phyloP scores from a whole-genome alignment of 2,113 vertebrate species.

The Rousettus leschenaultii region DNA sequence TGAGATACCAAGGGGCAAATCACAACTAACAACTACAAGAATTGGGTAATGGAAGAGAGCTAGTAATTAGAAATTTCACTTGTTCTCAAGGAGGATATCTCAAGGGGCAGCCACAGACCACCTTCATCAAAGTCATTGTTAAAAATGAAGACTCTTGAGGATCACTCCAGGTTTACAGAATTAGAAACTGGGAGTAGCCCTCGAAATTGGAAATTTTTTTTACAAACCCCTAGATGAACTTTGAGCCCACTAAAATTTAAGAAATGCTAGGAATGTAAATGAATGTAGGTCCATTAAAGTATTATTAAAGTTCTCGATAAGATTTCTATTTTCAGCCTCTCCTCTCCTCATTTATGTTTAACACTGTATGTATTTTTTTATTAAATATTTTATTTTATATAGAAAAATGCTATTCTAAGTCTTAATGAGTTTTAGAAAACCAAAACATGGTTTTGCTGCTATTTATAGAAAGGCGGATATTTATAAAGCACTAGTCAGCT shows the following conservation, averaged over 20 bases:
- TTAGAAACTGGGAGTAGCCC: neutral
- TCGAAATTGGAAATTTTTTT: neutral
- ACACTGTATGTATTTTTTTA: neutral
- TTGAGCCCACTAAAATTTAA: neutral
- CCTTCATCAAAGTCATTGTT: neutral
- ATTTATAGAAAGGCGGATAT: neutral
- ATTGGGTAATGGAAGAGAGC: neutral
- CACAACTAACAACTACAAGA: neutral
- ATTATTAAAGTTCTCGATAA: neutral
- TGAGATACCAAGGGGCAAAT: neutral
- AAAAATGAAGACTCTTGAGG: neutral
- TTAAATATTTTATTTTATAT: neutral
- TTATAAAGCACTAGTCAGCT: neutral
- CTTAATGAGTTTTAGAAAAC: neutral
- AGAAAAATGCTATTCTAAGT: neutral
- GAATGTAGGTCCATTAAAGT: neutral
- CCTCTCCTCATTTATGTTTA: neutral
- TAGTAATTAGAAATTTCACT: neutral
- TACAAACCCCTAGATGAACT: neutral
- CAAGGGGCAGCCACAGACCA: neutral
- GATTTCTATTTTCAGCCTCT: neutral
- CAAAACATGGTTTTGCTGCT: neutral
- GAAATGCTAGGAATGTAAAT: neutral
- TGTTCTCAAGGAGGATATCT: neutral
- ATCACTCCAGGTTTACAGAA: neutral